Percentiles rank a stretch among this genome's conserved stretches.
phyloP scores from a whole-genome alignment of 2,888 invertebrate genomes.

The Oeneis ivallda region DNA sequence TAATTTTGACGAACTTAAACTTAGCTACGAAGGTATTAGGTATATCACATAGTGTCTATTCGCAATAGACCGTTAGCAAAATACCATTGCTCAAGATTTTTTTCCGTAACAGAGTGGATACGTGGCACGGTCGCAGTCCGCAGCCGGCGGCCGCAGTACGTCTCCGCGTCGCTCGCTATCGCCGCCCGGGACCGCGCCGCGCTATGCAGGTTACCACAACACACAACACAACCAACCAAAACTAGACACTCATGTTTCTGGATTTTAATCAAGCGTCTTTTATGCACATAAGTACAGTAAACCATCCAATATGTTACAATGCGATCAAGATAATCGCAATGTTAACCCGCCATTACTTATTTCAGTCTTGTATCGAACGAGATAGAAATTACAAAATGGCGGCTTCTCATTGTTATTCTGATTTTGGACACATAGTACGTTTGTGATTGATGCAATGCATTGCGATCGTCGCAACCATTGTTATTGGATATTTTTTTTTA shows the following conservation, averaged over 20 bases:
- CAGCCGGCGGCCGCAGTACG: slow-evolving; percentile 90
- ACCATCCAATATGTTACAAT: background rate
- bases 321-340: too few relatives aligned
- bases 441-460: background rate
- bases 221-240: slow-evolving; percentile 44
- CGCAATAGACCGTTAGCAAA: too few relatives aligned
- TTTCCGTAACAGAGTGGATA: slow-evolving; percentile 48
- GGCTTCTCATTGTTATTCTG: too few relatives aligned
- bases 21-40: too few relatives aligned
- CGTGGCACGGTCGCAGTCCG: slow-evolving; percentile 92
- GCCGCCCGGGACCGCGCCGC: slow-evolving; percentile 85
- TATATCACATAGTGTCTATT: too few relatives aligned
- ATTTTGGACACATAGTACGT: too few relatives aligned
- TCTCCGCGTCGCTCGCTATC: slow-evolving; percentile 92
- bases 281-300: background rate
- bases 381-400: too few relatives aligned
- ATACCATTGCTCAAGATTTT: background rate
- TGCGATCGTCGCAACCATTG: background rate
- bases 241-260: slow-evolving; percentile 14
- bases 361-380: too few relatives aligned
- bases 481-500: background rate
- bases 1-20: too few relatives aligned
- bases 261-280: slow-evolving; percentile 7
- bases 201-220: slow-evolving; percentile 80
- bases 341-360: too few relatives aligned